Base-by-base conservation (phyloP, 2,888 invertebrate species). In the Xylocampa areola region DNA sequence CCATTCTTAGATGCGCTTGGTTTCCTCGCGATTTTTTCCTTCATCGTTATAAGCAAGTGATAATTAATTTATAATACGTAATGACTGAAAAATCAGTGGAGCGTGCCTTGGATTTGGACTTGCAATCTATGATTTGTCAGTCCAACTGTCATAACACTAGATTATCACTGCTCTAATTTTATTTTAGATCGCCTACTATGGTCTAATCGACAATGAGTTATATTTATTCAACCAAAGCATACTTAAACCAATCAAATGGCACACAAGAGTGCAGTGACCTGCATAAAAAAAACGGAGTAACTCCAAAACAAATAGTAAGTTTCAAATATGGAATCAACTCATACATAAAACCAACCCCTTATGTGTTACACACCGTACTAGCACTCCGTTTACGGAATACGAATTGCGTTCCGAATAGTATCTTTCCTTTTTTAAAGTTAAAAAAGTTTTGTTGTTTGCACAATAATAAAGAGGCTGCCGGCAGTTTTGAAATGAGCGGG, bases 381-480 rank as follows among this genome's bases (percentile, higher is more conserved):
- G 43, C 35, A 44, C 48, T 49, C 14, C 45, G 39, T 53, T 48
- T 45, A 23, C 49, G 14, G 41, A 61, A 67, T 51, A 59, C 53
- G 17, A 64, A 64, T 49, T 52, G 52, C 36, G 44, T 25, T 33
- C 58, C n/a, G 13, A 32, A 54, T 13, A 33, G 8, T 25, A 10
- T 25, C 17, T n/a, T 47, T 61, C 49, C 55, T 39, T 48, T 32
- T 52, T 61, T 43, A 37, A 61, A 60, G 48, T 68, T 68, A 66
- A 73, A 67, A 66, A 66, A 55, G 57, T 69, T 61, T 59, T 40
- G 64, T 58, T 59, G 61, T 67, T 64, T 51, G 59, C 59, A 64
- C 61, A 66, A 60, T 60, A 77, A 73, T 74, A 72, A 68, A 68
- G 43, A 48, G 49, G 68, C 76, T 65, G 50, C 35, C 43, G 61